These are phyloP conservation scores for Zoanthus gigantus DNA, from an alignment of 92 coral and sea anemone genomes.

Conservation along the genomic window DNA sequence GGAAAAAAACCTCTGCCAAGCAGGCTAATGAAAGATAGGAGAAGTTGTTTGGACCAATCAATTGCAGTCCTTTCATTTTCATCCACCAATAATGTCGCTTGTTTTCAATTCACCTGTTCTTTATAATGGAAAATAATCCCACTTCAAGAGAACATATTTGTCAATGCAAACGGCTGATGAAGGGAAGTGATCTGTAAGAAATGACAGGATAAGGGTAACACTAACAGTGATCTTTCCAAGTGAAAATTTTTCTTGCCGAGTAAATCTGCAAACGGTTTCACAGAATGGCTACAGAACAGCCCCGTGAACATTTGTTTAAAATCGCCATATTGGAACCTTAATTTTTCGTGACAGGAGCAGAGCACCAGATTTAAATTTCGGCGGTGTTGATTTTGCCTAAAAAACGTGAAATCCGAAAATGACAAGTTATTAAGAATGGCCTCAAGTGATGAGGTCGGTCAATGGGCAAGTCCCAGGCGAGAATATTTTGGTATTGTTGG, in stretches of 20 bases:
- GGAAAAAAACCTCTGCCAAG: no score
- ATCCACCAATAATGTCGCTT: constrained; percentile 32
- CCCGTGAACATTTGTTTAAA: background rate
- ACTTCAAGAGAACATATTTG: background rate
- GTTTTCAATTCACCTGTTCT: constrained; percentile 35
- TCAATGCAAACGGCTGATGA: constrained; percentile 9
- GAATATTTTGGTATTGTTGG: constrained; percentile 11
- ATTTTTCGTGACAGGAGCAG: background rate
- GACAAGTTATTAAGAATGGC: constrained; percentile 32
- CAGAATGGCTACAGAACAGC: constrained; percentile 9
- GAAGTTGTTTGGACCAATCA: constrained; percentile 14
- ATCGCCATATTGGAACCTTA: constrained; percentile 19
- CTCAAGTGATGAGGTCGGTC: constrained; percentile 31
- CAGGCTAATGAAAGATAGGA: no score
- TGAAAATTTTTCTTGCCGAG: background rate
- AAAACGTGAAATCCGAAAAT: background rate
- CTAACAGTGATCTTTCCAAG: background rate
- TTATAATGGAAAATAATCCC: constrained; percentile 2
- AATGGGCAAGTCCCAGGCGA: constrained; percentile 41
- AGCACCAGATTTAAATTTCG: background rate
- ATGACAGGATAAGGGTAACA: background rate
- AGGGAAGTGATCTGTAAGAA: background rate
- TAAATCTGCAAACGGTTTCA: constrained; percentile 11
- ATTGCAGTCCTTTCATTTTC: background rate
- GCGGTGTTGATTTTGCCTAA: background rate